phyloP scores from a whole-genome alignment of 2,113 vertebrate species.

The Atherinomorus stipes region DNA sequence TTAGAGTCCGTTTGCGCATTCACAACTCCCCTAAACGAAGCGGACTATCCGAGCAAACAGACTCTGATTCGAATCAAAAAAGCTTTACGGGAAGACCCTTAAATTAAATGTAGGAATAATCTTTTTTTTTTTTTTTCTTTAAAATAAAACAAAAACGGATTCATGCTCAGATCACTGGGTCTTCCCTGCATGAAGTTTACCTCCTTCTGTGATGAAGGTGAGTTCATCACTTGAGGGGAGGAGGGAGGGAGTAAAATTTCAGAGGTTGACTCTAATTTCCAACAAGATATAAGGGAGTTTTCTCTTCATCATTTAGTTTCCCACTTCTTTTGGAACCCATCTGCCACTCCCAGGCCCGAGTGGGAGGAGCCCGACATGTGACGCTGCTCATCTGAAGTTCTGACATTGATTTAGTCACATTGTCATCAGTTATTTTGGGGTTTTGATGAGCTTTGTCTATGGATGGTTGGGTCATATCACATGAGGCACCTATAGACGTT shows the following conservation, averaged over 20 bases:
- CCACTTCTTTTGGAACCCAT: conserved; percentile 19
- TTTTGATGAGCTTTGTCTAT: neutral
- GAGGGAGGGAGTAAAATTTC: conserved; percentile 20
- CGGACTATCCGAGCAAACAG: no score
- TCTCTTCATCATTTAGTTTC: neutral
- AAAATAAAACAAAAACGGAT: no score
- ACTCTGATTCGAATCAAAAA: no score
- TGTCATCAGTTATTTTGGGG: neutral
- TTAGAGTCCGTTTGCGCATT: no score
- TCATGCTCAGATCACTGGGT: conserved; percentile 9
- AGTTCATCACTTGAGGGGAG: conserved; percentile 41
- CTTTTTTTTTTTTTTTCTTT: no score
- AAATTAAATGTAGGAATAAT: no score
- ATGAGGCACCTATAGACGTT: conserved; percentile 7
- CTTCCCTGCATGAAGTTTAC: conserved; percentile 15
- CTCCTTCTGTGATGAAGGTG: conserved; percentile 34
- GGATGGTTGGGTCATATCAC: conserved; percentile 17
- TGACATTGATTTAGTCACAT: neutral
- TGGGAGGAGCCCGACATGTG: conserved; percentile 3
- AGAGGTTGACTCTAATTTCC: conserved; percentile 19
- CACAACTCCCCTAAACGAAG: no score
- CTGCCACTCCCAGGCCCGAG: conserved; percentile 9
- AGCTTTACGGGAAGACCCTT: no score
- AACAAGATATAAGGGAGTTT: conserved; percentile 4
- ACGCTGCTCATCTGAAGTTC: neutral